Base-by-base conservation (phyloP, 2,888 invertebrate species). In the Amiota communis region DNA sequence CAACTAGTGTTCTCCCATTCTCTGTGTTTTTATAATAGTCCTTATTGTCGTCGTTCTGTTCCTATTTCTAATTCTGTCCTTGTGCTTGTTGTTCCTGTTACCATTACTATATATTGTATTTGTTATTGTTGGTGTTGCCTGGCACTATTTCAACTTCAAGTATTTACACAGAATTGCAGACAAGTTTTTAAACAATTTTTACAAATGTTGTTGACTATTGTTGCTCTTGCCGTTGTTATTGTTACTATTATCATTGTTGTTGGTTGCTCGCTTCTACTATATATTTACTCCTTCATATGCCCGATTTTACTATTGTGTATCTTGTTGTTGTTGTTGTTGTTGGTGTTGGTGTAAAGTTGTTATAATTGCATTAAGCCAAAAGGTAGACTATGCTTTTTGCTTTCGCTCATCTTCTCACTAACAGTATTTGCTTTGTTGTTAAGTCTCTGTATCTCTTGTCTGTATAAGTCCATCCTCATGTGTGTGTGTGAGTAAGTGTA, bases 291-390 rank as follows among this genome's bases (percentile, higher is more conserved):
- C 3, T 23, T 23, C 23, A 3, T 3, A 23, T 23, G 23, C 23
- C 51, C 51, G 51, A 51, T 23, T 1, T 20, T 61, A 8, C 64
- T 47, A 1, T 2, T 64, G n/a, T 48, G 23, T 23, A 23, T 49
- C 36, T 36, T 36, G 36, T 2, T 36, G 36, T 36, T 36, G 36
- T 36, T 36, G 6, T 36, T 36, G 36, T 36, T 36, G 36, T 36
- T 36, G 36, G 2, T 36, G 36, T 36, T 36, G 36, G 2, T 67
- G 17, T 67, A 48, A 57, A 70, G 78, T 76, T 75, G 82, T 82
- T 80, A 81, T 84, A 83, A 83, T 84, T 84, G 83, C 82, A 84
- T 81, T 81, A 83, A 79, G 78, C 80, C 78, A 74, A 78, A 81
- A 81, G 83, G 84, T 84, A 73, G 81, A 74, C 75, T 76, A 74